A percentile compares a stretch with the other conserved stretches of the same genome.
Evolutionary conservation across 2,797 vertebrate genomes (phyloP).

Genomic region (Calcarius lapponicus): DNA sequence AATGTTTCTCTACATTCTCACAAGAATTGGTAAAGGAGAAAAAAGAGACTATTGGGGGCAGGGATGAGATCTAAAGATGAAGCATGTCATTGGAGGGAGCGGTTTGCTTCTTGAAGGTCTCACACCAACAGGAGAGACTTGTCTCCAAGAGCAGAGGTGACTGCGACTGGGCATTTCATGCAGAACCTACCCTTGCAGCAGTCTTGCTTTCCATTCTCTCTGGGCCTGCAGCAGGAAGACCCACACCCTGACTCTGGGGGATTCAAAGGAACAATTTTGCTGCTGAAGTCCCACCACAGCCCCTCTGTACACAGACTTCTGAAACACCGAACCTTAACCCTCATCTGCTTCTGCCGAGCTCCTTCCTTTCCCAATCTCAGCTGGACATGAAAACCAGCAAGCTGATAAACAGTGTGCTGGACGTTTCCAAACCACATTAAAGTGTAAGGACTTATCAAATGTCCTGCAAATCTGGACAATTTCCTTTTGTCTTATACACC

Average conservation of each 20-base stretch:
- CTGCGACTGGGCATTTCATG: background rate
- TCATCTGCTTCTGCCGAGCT: conserved; percentile 35
- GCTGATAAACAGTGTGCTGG: conserved; percentile 11
- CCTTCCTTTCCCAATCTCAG: conserved; percentile 65
- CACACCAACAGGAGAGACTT: background rate
- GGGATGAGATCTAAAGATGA: background rate
- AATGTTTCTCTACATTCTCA: background rate
- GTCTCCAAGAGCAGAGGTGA: background rate
- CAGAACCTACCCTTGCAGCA: conserved; percentile 42
- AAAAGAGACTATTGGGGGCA: background rate
- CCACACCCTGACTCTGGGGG: conserved; percentile 6
- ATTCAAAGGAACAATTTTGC: conserved; percentile 50
- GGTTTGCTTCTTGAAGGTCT: background rate
- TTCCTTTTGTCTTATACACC: conserved; percentile 26
- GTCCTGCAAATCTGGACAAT: conserved; percentile 50
- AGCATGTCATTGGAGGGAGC: background rate
- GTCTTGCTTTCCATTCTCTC: conserved; percentile 27
- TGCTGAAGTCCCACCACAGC: conserved; percentile 33
- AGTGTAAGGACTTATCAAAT: background rate
- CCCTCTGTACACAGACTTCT: background rate
- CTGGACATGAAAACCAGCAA: conserved; percentile 3
- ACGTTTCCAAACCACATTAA: conserved; percentile 49
- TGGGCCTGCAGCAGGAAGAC: conserved; percentile 48
- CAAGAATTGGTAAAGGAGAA: background rate
- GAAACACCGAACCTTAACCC: background rate